Evolutionary conservation across 2,797 vertebrate genomes (phyloP).

Genomic region (Adelosebastes latens): DNA sequence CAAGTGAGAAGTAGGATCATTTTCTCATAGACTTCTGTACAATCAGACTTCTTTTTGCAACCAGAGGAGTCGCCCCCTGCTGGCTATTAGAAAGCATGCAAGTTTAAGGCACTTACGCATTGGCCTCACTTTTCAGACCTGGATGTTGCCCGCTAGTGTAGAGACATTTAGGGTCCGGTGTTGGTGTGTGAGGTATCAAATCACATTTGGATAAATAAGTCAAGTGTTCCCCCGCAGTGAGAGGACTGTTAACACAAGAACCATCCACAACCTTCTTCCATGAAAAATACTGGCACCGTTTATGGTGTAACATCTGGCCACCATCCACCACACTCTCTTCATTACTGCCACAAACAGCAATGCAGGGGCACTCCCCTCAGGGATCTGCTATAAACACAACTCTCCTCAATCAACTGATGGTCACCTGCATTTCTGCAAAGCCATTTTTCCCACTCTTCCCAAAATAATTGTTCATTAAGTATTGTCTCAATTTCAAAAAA

Average conservation of each 20-base stretch:
- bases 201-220: constrained; percentile 29
- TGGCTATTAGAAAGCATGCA: fast-evolving
- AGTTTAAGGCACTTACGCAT: too few relatives aligned
- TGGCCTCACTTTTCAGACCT: too few relatives aligned
- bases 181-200: not conserved
- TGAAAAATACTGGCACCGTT: constrained; percentile 1
- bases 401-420: constrained; percentile 19
- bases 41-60: too few relatives aligned
- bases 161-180: not conserved
- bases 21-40: too few relatives aligned
- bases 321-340: not conserved
- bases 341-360: not conserved
- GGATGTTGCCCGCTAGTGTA: not conserved
- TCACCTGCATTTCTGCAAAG: constrained; percentile 19
- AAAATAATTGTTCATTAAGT: not conserved
- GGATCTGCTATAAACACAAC: constrained; percentile 8
- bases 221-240: constrained; percentile 9
- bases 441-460: not conserved
- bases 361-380: not conserved
- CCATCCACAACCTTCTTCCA: constrained; percentile 22
- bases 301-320: constrained; percentile 36
- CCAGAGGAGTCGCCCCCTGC: too few relatives aligned
- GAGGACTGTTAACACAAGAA: constrained; percentile 31
- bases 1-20: too few relatives aligned
- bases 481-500: not conserved